These are phyloP conservation scores for Sturnira hondurensis DNA, from an alignment of 2,113 vertebrate species.

Conservation along the genomic window DNA sequence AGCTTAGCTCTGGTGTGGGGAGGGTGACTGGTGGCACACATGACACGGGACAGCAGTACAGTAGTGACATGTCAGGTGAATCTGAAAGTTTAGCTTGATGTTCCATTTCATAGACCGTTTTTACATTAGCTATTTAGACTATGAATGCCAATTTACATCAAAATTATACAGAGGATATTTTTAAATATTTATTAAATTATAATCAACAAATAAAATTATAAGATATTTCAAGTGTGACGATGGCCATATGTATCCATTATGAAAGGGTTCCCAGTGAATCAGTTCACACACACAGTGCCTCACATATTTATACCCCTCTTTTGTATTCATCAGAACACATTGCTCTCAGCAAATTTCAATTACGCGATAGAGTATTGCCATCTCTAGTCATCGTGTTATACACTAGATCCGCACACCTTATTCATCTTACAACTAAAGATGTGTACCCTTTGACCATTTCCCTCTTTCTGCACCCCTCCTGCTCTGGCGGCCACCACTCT, in stretches of 20 bases:
- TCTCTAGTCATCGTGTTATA: not conserved
- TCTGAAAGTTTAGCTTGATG: not conserved
- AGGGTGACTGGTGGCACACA: rapidly evolving
- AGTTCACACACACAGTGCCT: not conserved
- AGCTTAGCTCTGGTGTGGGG: not conserved
- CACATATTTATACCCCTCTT: not conserved
- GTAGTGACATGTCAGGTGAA: not conserved
- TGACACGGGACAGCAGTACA: not conserved
- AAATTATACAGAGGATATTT: not conserved
- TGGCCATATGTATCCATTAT: no score
- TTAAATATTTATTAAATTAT: not conserved
- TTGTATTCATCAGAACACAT: not conserved
- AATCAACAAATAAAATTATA: no score
- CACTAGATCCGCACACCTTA: not conserved
- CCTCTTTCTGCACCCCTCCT: not conserved
- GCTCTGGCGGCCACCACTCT: not conserved
- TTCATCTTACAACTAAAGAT: not conserved
- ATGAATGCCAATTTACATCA: not conserved
- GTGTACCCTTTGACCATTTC: not conserved
- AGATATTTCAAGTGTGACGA: no score
- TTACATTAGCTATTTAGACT: not conserved
- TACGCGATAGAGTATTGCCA: not conserved
- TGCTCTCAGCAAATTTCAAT: not conserved
- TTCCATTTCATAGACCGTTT: not conserved
- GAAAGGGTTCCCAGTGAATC: not conserved